Evolutionary conservation across 1,140 invertebrate species (phyloP).

Genomic region (Zaprionus gabonicus): DNA sequence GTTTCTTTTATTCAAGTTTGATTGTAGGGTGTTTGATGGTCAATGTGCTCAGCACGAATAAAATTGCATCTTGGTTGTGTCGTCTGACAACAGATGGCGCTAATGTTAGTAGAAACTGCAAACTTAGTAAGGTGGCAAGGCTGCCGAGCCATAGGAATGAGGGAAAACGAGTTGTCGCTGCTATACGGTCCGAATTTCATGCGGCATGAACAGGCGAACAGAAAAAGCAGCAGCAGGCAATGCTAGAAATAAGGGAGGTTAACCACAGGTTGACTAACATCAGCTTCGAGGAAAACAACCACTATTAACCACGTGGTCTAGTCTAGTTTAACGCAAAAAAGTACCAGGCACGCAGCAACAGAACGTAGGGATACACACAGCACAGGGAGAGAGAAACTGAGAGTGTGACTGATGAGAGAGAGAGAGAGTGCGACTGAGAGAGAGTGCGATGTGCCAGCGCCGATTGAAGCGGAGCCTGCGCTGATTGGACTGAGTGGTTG

Average conservation of each 20-base stretch:
- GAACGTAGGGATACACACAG: neutral
- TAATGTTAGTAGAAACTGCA: no score
- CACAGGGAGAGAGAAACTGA: neutral
- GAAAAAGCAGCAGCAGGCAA: neutral
- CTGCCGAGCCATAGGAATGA: no score
- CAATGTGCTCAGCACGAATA: no score
- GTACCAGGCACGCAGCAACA: neutral
- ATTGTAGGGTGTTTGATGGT: neutral
- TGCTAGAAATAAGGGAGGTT: neutral
- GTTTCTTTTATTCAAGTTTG: neutral
- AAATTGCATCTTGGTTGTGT: neutral
- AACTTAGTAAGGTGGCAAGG: no score
- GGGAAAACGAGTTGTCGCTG: no score
- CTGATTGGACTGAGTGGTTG: neutral
- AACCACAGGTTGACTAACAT: neutral
- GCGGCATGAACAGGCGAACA: neutral
- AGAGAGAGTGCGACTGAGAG: neutral
- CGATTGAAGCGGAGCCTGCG: constrained; percentile 1
- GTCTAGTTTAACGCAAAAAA: constrained; percentile 1
- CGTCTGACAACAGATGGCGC: neutral
- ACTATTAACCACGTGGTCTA: neutral
- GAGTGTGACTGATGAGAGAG: neutral
- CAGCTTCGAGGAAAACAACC: neutral
- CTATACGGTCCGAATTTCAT: no score
- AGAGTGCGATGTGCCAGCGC: neutral